A percentile compares a stretch with the other conserved stretches of the same genome.
These are phyloP conservation scores for Drosophila parvula DNA, from an alignment of 1,140 invertebrate species.

Conservation along the genomic window DNA sequence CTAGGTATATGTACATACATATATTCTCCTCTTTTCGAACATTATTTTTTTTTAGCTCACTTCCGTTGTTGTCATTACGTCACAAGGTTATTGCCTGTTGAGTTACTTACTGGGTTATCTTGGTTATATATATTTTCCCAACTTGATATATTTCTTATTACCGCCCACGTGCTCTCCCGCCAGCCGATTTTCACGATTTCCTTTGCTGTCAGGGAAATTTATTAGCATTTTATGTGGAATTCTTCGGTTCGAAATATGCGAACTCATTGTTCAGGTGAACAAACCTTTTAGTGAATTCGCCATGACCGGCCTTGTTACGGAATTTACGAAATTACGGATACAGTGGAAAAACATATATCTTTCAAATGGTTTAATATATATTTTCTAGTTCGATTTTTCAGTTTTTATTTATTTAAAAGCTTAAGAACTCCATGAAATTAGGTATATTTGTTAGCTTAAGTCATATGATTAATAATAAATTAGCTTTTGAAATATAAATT, in stretches of 20 bases:
- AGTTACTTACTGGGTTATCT: slow-evolving; percentile 15
- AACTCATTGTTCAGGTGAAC: slow-evolving; percentile 32
- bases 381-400: not conserved
- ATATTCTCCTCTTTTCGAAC: not conserved
- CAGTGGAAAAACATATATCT: not conserved
- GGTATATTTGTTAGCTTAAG: not conserved
- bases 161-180: slow-evolving; percentile 33
- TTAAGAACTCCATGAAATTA: not conserved
- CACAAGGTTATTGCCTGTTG: slow-evolving; percentile 49
- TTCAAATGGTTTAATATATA: not conserved
- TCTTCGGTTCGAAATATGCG: slow-evolving; percentile 8
- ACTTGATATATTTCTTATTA: not conserved
- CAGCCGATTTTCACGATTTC: slow-evolving; percentile 15
- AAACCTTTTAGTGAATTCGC: slow-evolving; percentile 36
- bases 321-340: slow-evolving; percentile 34
- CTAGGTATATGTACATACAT: too few relatives aligned
- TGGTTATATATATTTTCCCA: not conserved
- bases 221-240: slow-evolving; percentile 19
- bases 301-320: slow-evolving; percentile 37
- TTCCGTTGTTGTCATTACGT: slow-evolving; percentile 67
- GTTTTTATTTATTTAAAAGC: not conserved
- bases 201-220: slow-evolving; percentile 2
- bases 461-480: too few relatives aligned
- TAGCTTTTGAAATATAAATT: too few relatives aligned
- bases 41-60: slow-evolving; percentile 21